Conservation (phyloP, 2,113 vertebrate species). For the Ammospiza nelsoni region DNA sequence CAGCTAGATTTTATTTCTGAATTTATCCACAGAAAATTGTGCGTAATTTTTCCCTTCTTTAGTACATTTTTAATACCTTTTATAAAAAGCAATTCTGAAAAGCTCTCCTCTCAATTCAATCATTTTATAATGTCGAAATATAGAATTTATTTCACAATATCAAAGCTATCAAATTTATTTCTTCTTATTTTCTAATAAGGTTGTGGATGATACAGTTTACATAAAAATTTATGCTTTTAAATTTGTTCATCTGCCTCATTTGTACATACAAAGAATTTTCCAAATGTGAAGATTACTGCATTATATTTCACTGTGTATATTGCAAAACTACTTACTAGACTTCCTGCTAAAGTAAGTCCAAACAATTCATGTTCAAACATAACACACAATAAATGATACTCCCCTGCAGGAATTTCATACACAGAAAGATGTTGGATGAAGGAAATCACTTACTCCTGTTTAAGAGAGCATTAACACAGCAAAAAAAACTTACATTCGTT, state of each 20-base stretch:
- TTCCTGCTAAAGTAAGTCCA: neutral
- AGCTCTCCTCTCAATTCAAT: neutral
- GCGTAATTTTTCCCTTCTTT: neutral
- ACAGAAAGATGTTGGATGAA: neutral
- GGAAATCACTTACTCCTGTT: neutral
- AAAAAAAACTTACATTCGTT: neutral
- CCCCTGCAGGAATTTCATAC: neutral
- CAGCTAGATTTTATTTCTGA: neutral
- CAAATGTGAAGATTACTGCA: neutral
- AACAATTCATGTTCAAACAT: neutral
- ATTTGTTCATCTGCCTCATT: neutral
- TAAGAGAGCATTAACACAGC: neutral
- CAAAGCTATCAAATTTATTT: neutral
- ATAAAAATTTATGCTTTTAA: neutral
- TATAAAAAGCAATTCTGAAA: neutral
- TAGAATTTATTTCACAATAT: neutral
- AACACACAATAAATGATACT: neutral
- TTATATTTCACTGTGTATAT: neutral
- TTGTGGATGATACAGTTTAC: neutral
- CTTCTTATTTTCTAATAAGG: neutral
- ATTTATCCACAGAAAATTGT: conserved; percentile 7
- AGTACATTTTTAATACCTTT: neutral
- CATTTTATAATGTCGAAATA: neutral
- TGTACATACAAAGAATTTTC: neutral
- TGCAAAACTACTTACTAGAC: neutral